These are phyloP conservation scores for Thaumatotibia leucotreta DNA, from an alignment of 1,140 invertebrate species.

Conservation along the genomic window DNA sequence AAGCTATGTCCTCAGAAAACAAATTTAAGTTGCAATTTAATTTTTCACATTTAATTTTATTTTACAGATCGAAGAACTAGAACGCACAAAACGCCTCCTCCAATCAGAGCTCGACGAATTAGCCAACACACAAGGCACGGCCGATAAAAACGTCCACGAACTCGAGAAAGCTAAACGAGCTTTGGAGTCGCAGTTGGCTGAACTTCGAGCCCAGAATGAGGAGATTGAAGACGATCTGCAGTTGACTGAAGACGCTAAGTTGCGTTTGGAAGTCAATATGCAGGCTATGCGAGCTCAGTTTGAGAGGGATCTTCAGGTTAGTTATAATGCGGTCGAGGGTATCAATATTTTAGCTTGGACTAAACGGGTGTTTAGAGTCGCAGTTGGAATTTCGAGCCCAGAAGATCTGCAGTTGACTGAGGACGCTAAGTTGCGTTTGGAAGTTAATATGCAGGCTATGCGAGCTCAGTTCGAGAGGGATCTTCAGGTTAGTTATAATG, in stretches of 20 bases:
- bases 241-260: conserved; percentile 96
- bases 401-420: too few relatives aligned
- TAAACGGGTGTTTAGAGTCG: too few relatives aligned
- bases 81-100: conserved; percentile 87
- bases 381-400: too few relatives aligned
- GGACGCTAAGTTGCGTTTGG: too few relatives aligned
- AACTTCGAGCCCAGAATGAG: conserved; percentile 96
- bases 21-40: background rate
- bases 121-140: conserved; percentile 95
- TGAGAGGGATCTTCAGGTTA: conserved; percentile 89
- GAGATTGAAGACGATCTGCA: conserved; percentile 99
- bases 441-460: too few relatives aligned
- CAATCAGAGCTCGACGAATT: conserved; percentile 97
- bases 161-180: conserved; percentile 96
- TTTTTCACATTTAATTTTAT: background rate
- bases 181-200: conserved; percentile 93
- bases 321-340: too few relatives aligned
- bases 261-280: conserved; percentile 99
- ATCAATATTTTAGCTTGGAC: too few relatives aligned
- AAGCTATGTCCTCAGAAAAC: too few relatives aligned
- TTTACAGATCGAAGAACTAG: conserved; percentile 88
- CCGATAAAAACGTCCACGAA: conserved; percentile 98
- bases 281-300: conserved; percentile 96
- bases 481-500: too few relatives aligned
- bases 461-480: too few relatives aligned